These are phyloP conservation scores for Falco berigora DNA, from an alignment of 2,797 vertebrate genomes.

Conservation along the genomic window DNA sequence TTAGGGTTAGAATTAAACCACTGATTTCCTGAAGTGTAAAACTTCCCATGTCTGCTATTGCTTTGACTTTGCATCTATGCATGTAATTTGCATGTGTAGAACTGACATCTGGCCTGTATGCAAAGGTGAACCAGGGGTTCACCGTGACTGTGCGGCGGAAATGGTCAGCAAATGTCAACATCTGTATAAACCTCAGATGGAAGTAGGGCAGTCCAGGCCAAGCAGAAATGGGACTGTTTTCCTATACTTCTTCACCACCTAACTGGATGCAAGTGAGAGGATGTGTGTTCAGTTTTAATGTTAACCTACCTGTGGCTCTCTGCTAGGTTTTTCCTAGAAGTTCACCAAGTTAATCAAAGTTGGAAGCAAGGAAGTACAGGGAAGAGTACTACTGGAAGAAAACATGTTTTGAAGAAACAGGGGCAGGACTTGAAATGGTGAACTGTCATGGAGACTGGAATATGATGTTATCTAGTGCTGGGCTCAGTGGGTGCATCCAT, in stretches of 20 bases:
- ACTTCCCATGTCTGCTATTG: not conserved
- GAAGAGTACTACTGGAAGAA: not conserved
- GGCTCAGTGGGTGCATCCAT: not conserved
- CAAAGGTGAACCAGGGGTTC: not conserved
- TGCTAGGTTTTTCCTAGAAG: not conserved
- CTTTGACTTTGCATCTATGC: not conserved
- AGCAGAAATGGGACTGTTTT: not conserved
- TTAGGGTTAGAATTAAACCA: not conserved
- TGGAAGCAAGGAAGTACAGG: not conserved
- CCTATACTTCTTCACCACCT: not conserved
- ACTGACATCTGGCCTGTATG: not conserved
- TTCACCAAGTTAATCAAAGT: not conserved
- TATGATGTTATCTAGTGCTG: not conserved
- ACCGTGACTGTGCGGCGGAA: not conserved
- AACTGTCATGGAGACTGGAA: fast-evolving
- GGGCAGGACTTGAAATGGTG: not conserved
- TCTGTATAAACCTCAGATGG: not conserved
- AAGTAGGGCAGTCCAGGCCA: not conserved
- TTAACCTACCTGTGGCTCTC: not conserved
- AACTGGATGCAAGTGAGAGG: not conserved
- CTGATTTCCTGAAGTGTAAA: not conserved
- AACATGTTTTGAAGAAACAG: not conserved
- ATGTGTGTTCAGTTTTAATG: not conserved
- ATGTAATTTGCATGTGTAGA: not conserved
- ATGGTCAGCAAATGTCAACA: not conserved